A percentile compares a stretch with the other conserved stretches of the same genome.
phyloP scores from a whole-genome alignment of 2,888 invertebrate species.

The Macrophya alboannulata region DNA sequence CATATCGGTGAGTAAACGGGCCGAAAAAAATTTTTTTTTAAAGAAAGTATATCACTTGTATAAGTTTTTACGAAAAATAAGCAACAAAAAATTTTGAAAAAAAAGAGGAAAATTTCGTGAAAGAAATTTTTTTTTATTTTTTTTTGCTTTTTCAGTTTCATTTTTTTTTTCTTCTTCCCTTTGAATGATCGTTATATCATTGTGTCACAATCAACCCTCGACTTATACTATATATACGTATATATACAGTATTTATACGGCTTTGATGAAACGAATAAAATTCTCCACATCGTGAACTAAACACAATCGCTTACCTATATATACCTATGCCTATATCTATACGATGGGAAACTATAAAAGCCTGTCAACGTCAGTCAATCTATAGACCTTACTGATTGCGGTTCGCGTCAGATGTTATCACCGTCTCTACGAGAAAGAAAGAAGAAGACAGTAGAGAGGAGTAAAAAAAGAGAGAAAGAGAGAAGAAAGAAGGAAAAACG shows the following conservation, averaged over 20 bases:
- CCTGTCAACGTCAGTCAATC: conserved; percentile 39
- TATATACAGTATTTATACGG: too few species aligned
- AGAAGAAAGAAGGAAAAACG: neutral
- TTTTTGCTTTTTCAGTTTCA: too few species aligned
- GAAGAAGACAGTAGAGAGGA: neutral
- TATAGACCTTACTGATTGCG: conserved; percentile 39
- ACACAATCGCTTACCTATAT: too few species aligned
- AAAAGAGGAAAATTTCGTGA: too few species aligned
- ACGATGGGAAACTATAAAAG: conserved; percentile 18
- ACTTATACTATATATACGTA: too few species aligned
- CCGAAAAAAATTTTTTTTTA: neutral
- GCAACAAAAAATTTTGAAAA: neutral
- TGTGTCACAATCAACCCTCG: too few species aligned
- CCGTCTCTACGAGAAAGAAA: neutral
- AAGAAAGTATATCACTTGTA: neutral
- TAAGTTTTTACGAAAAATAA: neutral
- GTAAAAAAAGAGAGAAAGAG: neutral
- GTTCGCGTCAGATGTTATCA: conserved; percentile 22
- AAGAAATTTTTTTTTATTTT: too few species aligned
- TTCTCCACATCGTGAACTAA: too few species aligned
- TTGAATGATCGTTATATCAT: too few species aligned
- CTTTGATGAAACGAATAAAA: too few species aligned
- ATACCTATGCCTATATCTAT: too few species aligned
- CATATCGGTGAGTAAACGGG: conserved; percentile 40
- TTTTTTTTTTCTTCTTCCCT: neutral